Evolutionary conservation across 2,797 vertebrate genomes (phyloP), one percentile per base, ranked within the genome.

Genomic region (Sebastes steindachneri): DNA sequence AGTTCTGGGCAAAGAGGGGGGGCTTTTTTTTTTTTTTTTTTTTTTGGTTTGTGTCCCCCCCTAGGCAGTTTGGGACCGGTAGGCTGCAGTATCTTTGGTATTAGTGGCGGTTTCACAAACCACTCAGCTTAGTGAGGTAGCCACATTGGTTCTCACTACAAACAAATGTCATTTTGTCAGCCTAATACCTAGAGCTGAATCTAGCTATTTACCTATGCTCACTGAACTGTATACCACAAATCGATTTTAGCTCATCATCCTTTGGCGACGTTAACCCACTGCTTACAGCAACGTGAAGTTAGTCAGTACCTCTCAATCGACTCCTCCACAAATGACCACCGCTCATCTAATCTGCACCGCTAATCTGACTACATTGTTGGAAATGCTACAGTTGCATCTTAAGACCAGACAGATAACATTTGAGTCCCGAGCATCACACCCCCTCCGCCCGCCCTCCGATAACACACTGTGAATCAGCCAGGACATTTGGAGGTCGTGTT

Each of bases 71-170:
- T 97, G 96, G 96, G 97, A 97, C 96, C 94, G 96, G 96, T 97
- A 97, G 96, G 97, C 95, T 95, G 95, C 95, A 96, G 95, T 96
- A 97, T 99, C 98, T 99, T 99, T 99, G 98, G 98, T 99, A 99
- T 99, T 96, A 96, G 96, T 96, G 95, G 97, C 97, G 97, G 98
- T 98, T 97, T 97, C 94, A 97, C 95, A 96, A 97, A 97, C 97
- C 97, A 97, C 97, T 98, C 97, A 96, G 95, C 94, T 97, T 96
- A 97, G 97, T 99, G 97, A 99, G 98, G 97, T 98, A 99, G 98
- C 97, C 98, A 98, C 97, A 96, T 96, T 97, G 96, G 96, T 96
- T 98, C 97, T 97, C 97, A 96, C 96, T 97, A 96, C 96, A 98
- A 98, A 97, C 94, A 97, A 94, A 93, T 93, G 92, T 95, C 94